A percentile compares a stretch with the other conserved stretches of the same genome.
These are phyloP conservation scores for Ceramica pisi DNA, from an alignment of 2,888 invertebrate genomes.

Conservation along the genomic window DNA sequence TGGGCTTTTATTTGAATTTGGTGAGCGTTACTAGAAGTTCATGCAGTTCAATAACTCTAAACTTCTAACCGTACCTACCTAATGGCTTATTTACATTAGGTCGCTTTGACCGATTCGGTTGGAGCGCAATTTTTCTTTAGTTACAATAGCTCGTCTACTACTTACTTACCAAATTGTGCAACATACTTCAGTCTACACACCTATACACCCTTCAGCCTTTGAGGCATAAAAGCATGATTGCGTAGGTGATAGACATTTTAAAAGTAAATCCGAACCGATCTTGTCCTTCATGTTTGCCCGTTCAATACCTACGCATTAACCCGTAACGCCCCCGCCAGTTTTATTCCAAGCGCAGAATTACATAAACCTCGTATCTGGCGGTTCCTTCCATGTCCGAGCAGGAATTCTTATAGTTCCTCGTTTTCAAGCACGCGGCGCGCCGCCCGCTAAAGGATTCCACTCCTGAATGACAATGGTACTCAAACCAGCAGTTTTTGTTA, in stretches of 20 bases:
- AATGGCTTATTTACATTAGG: too few relatives aligned
- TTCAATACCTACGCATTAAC: constrained; percentile 11
- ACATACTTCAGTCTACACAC: neutral
- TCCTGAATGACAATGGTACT: constrained; percentile 55
- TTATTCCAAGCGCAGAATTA: constrained; percentile 47
- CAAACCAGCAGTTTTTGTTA: constrained; percentile 45
- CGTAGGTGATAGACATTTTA: neutral
- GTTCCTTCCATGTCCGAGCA: constrained; percentile 40
- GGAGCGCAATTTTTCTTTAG: too few relatives aligned
- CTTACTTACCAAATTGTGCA: too few relatives aligned
- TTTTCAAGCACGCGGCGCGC: constrained; percentile 68
- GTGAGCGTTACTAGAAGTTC: neutral
- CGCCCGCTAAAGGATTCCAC: constrained; percentile 38
- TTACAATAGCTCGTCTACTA: too few relatives aligned
- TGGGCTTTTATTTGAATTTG: neutral
- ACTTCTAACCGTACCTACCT: neutral
- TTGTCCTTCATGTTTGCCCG: neutral
- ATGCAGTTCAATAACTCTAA: too few relatives aligned
- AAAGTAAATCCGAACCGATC: neutral
- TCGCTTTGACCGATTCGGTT: too few relatives aligned
- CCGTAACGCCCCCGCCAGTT: constrained; percentile 24
- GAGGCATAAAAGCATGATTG: neutral
- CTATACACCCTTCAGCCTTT: neutral
- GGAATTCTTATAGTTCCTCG: constrained; percentile 44
- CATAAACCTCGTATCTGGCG: constrained; percentile 41